Base-by-base conservation (phyloP, 2,797 vertebrate species). In the Gobio occitaniae region DNA sequence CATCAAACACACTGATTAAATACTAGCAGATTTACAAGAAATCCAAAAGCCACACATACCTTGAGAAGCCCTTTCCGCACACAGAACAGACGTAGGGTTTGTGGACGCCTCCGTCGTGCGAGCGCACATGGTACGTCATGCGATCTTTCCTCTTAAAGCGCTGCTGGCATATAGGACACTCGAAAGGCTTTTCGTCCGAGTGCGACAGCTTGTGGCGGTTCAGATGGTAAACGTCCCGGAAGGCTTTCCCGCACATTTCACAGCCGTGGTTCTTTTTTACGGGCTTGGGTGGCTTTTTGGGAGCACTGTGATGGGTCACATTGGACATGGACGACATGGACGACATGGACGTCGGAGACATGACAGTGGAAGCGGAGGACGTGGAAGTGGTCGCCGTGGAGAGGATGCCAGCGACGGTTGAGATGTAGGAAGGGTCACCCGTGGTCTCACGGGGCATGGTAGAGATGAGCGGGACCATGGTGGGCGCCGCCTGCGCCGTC, bases 251-350 rank as follows among this genome's bases (percentile, higher is more conserved):
- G 0, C 98, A 99, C 97, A 99, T 99, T 93, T 99, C 98, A 8
- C 98, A 99, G 21, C 98, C 98, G 0, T 99, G 98, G 93, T 99
- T 99, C 92, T 99, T 99, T 96, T 99, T 99, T 78, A 99, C 97
- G 0, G 97, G 98, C 89, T 99, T 99, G 92, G 97, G 95, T 19
- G 98, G 97, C 90, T 99, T 99, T 95, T 99, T 99, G 88, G 95
- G 94, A 2, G 89, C 90, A 86, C 94, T 29, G 0, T 96, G 90
- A 94, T 96, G 93, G 81, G 95, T 92, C 93, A 93, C 56, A 4
- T 92, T 93, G 32, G 93, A 91, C 93, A 95, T 95, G 0, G 94
- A 88, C 0, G 92, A 25, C 25, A 25, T 88, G 32, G 32, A 32
- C 32, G 93, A 91, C 93, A 95, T 95, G 0, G 94, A 88, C 0